These are phyloP conservation scores for Lepidocyrtinus sp. DNA, from an alignment of 2,888 invertebrate genomes.

Conservation along the genomic window DNA sequence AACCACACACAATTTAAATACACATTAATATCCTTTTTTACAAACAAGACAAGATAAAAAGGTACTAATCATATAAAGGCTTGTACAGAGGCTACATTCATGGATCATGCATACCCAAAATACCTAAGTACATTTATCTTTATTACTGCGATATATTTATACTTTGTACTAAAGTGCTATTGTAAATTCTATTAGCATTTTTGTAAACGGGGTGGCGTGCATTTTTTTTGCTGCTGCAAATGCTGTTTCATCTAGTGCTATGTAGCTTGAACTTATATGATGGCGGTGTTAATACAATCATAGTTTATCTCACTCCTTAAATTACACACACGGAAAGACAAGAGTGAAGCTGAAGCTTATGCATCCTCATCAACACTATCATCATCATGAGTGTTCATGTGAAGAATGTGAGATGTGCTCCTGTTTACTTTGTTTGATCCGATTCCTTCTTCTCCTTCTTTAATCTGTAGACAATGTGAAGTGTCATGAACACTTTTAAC, in stretches of 20 bases:
- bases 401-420: not conserved
- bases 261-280: no score
- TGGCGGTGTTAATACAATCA: slow-evolving; percentile 4
- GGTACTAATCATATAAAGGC: slow-evolving; percentile 12
- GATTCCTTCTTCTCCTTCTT: not conserved
- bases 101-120: not conserved
- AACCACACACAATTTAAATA: slow-evolving; percentile 12
- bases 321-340: slow-evolving; percentile 10
- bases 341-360: not conserved
- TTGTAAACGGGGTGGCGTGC: no score
- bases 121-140: slow-evolving; percentile 7
- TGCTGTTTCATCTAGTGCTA: not conserved
- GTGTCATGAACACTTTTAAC: slow-evolving; percentile 33
- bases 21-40: slow-evolving; percentile 15
- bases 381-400: slow-evolving; percentile 3
- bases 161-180: no score
- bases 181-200: no score
- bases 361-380: no score
- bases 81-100: not conserved
- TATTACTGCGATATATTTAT: not conserved
- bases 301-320: slow-evolving; percentile 4
- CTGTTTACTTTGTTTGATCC: slow-evolving; percentile 18
- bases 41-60: slow-evolving; percentile 18
- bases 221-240: not conserved
- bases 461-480: slow-evolving; percentile 52